These are phyloP conservation scores for Lingula anatina DNA, from an alignment of 2,888 invertebrate species.

Conservation along the genomic window DNA sequence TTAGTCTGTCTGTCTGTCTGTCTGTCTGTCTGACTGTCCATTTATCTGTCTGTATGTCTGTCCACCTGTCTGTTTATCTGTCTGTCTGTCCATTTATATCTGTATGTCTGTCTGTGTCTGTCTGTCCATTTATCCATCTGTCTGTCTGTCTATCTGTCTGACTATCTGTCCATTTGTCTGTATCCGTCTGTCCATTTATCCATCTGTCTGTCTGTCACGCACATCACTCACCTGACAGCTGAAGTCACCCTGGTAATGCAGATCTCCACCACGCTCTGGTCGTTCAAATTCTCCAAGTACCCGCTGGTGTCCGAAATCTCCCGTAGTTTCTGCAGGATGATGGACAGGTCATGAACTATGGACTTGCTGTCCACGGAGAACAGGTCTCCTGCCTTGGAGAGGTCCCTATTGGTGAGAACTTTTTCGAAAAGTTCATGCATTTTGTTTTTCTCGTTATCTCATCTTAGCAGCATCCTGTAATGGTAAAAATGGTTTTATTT, in stretches of 20 bases:
- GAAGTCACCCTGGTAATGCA: constrained; percentile 86
- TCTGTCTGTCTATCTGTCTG: too few relatives aligned
- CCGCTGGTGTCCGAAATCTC: constrained; percentile 77
- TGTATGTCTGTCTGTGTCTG: too few relatives aligned
- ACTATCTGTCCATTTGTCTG: constrained; percentile 4
- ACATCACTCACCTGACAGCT: constrained; percentile 66
- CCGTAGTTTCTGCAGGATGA: constrained; percentile 66
- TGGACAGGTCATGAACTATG: constrained; percentile 58
- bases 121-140: constrained; percentile 4
- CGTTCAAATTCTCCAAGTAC: constrained; percentile 81
- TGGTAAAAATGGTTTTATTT: too few relatives aligned
- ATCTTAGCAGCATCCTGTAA: too few relatives aligned
- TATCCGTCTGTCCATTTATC: too few relatives aligned
- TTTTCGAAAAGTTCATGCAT: constrained; percentile 84
- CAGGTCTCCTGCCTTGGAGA: constrained; percentile 83
- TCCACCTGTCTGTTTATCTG: not conserved
- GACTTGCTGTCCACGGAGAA: constrained; percentile 82
- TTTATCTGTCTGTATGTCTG: too few relatives aligned
- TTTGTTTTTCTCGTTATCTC: too few relatives aligned
- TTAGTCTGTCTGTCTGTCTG: too few relatives aligned
- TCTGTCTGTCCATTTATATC: not conserved
- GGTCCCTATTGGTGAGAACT: constrained; percentile 82
- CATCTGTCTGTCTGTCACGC: too few relatives aligned
- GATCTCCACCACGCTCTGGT: constrained; percentile 92
- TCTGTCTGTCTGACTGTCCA: too few relatives aligned